Evolutionary conservation across 2,113 vertebrate species (phyloP), one percentile per base, ranked within the genome.

Genomic region (Cervus canadensis): DNA sequence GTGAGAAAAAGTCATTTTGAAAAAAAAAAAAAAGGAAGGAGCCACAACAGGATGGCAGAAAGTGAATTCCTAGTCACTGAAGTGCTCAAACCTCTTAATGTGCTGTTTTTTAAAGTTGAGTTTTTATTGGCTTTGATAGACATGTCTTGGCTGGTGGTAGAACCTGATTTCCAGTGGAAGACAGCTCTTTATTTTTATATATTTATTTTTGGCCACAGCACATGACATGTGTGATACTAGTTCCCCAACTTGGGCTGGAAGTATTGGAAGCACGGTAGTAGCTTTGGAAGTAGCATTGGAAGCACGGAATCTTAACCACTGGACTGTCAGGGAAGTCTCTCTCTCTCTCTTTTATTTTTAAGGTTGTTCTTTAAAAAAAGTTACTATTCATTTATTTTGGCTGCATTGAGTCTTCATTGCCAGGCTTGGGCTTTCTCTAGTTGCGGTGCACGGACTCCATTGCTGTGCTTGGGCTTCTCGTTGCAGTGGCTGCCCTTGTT

Each of bases 401-500:
- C 40, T 76, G 23, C 40, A 7, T 12, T 26, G 40, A 7, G 23
- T 43, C 40, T 43, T 7, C 23, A 15, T 4, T 43, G 40, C 71
- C 26, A 23, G 2, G 0, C 71, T 26, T 7, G 40, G 71, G 5
- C 71, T 76, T 26, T 76, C 40, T 76, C 71, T 7, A 14, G 6
- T 15, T 43, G 40, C 0, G 1, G 11, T 7, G 40, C 43, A 4
- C 1, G 0, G 71, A 23, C 71, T 2, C 14, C 36, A 4, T 14
- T 43, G 71, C 23, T 6, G 0, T 3, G 71, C 6, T 3, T 43
- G 71, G 36, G 71, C 40, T 76, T 76, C 40, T 76, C 23, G 1
- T 12, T 26, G 40, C 21, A 15, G 40, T 3, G 23, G 6, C 71
- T 76, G 3, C 71, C 26, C 71, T 26, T 15, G 71, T 7, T 43